Conservation (phyloP, 2,797 vertebrate genomes). For the Arnoldichthys spilopterus region DNA sequence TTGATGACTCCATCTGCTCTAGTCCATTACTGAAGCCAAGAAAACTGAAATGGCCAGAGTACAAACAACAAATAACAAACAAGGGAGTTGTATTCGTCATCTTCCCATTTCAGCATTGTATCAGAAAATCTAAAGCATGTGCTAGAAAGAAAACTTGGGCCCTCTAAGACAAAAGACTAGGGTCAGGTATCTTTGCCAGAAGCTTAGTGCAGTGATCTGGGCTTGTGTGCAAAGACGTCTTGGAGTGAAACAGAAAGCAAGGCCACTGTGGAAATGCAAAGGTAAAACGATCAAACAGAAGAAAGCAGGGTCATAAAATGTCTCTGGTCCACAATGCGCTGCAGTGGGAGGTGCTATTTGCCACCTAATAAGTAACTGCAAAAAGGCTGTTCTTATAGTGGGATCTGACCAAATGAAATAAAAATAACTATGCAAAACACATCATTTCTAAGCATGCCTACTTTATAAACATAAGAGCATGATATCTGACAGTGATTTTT, state of each 20-base stretch:
- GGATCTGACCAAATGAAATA: not conserved
- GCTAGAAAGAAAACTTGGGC: conserved; percentile 17
- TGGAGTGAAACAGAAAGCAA: conserved; percentile 35
- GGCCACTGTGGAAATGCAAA: conserved; percentile 64
- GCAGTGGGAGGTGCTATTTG: not conserved
- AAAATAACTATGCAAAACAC: not conserved
- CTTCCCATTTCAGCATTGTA: conserved; percentile 40
- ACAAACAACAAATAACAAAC: conserved; percentile 52
- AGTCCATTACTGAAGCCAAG: conserved; percentile 44
- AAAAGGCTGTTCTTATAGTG: not conserved
- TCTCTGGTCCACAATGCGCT: conserved; percentile 26
- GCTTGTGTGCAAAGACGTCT: conserved; percentile 37
- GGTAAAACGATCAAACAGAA: conserved; percentile 73
- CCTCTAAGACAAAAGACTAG: conserved; percentile 4
- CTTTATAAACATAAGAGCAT: not conserved
- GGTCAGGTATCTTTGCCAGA: conserved; percentile 22
- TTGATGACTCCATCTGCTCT: conserved; percentile 60
- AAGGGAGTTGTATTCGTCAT: conserved; percentile 46
- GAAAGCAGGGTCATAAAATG: conserved; percentile 72
- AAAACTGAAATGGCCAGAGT: conserved; percentile 37
- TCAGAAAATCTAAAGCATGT: conserved; percentile 47
- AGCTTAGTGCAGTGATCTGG: conserved; percentile 33
- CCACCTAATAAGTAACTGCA: not conserved
- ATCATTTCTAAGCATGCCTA: not conserved
- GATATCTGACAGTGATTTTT: too few species aligned